These are phyloP conservation scores for Onychorhynchus coronatus DNA, from an alignment of 2,113 vertebrate species.

Conservation along the genomic window DNA sequence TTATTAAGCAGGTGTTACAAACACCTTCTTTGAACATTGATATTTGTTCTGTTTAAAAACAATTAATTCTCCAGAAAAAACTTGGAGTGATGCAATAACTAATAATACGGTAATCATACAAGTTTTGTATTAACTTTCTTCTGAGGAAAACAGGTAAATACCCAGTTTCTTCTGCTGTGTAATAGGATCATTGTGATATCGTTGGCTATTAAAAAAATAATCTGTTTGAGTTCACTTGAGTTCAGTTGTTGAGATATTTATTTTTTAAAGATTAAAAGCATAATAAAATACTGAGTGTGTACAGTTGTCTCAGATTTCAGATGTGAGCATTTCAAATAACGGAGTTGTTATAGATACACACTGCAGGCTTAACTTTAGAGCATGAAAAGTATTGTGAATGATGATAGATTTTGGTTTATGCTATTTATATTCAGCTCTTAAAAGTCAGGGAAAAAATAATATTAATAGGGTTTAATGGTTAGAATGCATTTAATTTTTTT, in stretches of 20 bases:
- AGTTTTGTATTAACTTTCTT: background rate
- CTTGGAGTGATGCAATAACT: background rate
- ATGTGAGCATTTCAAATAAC: background rate
- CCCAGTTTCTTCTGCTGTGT: background rate
- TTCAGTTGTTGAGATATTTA: background rate
- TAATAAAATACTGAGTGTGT: background rate
- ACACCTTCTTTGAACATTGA: background rate
- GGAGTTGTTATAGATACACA: background rate
- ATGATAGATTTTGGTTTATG: background rate
- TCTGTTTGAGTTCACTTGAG: background rate
- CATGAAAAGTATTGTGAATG: background rate
- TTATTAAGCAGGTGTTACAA: background rate
- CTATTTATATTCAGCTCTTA: background rate
- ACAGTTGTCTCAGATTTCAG: background rate
- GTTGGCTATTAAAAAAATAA: background rate
- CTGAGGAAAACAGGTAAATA: background rate
- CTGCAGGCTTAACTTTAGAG: background rate
- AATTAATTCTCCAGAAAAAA: background rate
- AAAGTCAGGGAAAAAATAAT: background rate
- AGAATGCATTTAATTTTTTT: background rate
- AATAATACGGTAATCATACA: background rate
- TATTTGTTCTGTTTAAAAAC: background rate
- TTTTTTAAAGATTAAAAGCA: background rate
- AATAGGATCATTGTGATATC: background rate
- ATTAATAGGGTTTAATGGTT: background rate